Conservation (phyloP, 1,140 invertebrate genomes). For the Diuraphis noxia region DNA sequence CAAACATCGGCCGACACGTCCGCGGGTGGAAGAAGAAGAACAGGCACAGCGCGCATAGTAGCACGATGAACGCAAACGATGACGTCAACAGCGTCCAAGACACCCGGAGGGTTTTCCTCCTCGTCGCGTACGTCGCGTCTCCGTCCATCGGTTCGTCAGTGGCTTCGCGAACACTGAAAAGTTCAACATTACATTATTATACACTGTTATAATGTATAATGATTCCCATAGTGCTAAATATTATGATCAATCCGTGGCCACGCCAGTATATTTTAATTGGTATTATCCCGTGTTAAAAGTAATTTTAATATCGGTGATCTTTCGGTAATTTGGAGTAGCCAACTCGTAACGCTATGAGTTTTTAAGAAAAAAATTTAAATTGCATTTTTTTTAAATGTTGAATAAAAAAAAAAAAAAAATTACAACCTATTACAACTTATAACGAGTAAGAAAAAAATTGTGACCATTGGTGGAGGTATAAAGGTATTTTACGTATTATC, state of each 20-base stretch:
- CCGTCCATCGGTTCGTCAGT: constrained; percentile 12
- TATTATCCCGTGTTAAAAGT: not conserved
- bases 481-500: not conserved
- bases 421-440: too few species aligned
- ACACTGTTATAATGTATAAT: not conserved
- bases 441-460: too few species aligned
- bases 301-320: not conserved
- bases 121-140: not conserved
- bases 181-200: not conserved
- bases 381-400: too few species aligned
- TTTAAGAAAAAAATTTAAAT: not conserved
- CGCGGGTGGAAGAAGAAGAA: constrained; percentile 20
- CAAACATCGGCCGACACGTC: not conserved
- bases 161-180: constrained; percentile 27
- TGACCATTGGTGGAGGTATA: too few species aligned
- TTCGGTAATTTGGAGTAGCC: not conserved
- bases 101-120: not conserved
- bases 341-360: not conserved
- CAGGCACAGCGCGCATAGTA: constrained; percentile 23
- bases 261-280: not conserved
- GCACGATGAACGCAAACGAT: constrained; percentile 31
- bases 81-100: constrained; percentile 25
- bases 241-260: not conserved
- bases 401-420: too few species aligned
- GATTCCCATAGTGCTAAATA: not conserved